Evolutionary conservation across 2,797 vertebrate genomes (phyloP).

Genomic region (Hydrocynus forskahlii): DNA sequence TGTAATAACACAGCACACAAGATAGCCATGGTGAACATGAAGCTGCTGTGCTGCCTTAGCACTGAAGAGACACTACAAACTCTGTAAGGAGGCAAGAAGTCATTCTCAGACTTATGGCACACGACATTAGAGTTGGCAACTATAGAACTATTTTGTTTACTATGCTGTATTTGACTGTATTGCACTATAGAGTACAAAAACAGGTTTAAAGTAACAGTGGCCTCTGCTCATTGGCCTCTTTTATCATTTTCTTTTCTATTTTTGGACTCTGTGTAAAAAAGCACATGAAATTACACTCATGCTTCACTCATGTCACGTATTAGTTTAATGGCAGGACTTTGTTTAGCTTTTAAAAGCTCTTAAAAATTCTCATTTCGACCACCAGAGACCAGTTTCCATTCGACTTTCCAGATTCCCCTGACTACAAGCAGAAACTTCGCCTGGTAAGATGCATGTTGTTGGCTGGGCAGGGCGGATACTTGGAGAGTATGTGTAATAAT

Average conservation of each 20-base stretch:
- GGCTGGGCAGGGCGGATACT: background rate
- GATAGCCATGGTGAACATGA: constrained; percentile 73
- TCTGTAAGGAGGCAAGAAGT: constrained; percentile 66
- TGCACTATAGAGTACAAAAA: background rate
- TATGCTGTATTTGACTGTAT: background rate
- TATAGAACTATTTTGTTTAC: background rate
- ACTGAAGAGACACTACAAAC: constrained; percentile 64
- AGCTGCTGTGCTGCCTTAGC: constrained; percentile 72
- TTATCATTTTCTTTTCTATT: too few species aligned
- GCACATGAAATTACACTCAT: too few species aligned
- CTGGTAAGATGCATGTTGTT: constrained; percentile 66
- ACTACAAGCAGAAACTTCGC: constrained; percentile 66
- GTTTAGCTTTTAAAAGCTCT: background rate
- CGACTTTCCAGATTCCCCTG: constrained; percentile 61
- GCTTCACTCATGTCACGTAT: too few species aligned
- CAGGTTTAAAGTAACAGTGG: too few species aligned
- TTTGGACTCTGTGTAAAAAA: too few species aligned
- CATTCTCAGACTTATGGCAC: background rate
- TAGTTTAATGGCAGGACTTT: too few species aligned
- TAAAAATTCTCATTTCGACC: background rate
- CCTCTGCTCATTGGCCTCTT: too few species aligned
- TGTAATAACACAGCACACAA: constrained; percentile 71
- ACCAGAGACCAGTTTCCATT: constrained; percentile 59
- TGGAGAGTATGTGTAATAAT: background rate
- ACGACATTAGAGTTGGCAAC: background rate